Evolutionary conservation across 2,113 vertebrate genomes (phyloP), one percentile per base, ranked within the genome.

Genomic region (Thamnophis sirtalis): DNA sequence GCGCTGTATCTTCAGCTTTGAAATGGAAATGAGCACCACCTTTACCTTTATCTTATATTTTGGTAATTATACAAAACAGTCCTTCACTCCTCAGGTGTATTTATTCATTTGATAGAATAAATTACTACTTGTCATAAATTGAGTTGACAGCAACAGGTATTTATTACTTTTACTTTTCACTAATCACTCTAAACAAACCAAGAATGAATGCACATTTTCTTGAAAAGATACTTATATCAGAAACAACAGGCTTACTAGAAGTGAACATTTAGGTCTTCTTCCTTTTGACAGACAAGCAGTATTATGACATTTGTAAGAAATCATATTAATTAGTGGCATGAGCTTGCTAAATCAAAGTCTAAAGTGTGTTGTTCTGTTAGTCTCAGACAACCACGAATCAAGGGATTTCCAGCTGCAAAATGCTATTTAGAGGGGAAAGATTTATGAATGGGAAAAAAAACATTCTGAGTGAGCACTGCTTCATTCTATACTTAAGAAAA

Each of bases 291-390:
- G 33, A 48, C 49, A 90, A 89, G 92, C 38, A 93, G 2, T 91
- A n/a, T 85, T 94, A 94, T 93, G 63, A 73, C 68, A 60, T 55
- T 92, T 86, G 73, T 5, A 49, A 92, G 49, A 89, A 90, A 92
- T 93, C 89, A 94, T 92, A 90, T 15, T 73, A 93, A 87, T 94
- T 95, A 94, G 90, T 5, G 17, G 54, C 11, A 33, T 24, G 87
- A 88, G 0, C 11, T 91, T 84, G 33, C 89, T 56, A 94, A 68
- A 56, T 87, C 68, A 58, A 19, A 90, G 58, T 48, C 73, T 87
- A 84, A 85, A 90, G 50, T 4, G 73, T 24, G 91, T 26, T 92
- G 88, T 63, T n/a, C 11, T 33, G 4, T 84, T 92, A 88, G 33
- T 93, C 87, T 89, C 51, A 88, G 92, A 90, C 38, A 48, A 58